Percentiles rank a stretch among this genome's conserved stretches.
These are phyloP conservation scores for Troides oblongomaculatus DNA, from an alignment of 2,888 invertebrate species.

Conservation along the genomic window DNA sequence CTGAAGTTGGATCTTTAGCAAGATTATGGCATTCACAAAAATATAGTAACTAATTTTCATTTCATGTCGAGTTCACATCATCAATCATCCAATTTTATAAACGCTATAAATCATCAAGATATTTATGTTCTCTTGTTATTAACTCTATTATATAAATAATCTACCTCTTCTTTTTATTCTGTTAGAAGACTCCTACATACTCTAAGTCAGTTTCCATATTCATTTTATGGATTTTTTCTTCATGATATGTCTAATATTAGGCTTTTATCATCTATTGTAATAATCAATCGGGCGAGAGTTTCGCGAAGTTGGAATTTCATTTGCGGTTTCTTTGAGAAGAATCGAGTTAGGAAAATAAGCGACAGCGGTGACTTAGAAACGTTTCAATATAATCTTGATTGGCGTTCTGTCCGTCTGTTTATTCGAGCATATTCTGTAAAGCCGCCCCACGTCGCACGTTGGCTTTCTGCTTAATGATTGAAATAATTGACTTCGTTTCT, in stretches of 20 bases:
- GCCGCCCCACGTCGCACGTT: conserved; percentile 17
- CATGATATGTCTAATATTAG: neutral
- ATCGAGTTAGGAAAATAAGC: conserved; percentile 1
- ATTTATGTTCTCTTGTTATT: too few relatives aligned
- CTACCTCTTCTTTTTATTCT: too few relatives aligned
- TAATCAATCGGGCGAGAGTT: neutral
- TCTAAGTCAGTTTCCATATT: neutral
- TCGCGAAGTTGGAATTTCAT: conserved; percentile 1
- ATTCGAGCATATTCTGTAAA: conserved; percentile 23
- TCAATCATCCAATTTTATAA: too few relatives aligned
- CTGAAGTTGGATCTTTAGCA: too few relatives aligned
- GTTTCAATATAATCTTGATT: conserved; percentile 28
- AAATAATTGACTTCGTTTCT: conserved; percentile 23
- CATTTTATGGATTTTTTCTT: neutral
- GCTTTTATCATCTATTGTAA: neutral
- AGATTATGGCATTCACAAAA: too few relatives aligned
- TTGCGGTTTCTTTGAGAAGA: conserved; percentile 1
- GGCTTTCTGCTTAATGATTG: conserved; percentile 23
- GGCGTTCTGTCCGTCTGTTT: conserved; percentile 24
- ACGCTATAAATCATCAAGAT: too few relatives aligned
- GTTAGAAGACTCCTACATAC: too few relatives aligned
- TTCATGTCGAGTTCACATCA: too few relatives aligned
- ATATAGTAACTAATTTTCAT: too few relatives aligned
- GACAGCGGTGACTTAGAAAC: conserved; percentile 12
- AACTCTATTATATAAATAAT: too few relatives aligned